Evolutionary conservation across 2,113 vertebrate species (phyloP).

Genomic region (Thomomys bottae): DNA sequence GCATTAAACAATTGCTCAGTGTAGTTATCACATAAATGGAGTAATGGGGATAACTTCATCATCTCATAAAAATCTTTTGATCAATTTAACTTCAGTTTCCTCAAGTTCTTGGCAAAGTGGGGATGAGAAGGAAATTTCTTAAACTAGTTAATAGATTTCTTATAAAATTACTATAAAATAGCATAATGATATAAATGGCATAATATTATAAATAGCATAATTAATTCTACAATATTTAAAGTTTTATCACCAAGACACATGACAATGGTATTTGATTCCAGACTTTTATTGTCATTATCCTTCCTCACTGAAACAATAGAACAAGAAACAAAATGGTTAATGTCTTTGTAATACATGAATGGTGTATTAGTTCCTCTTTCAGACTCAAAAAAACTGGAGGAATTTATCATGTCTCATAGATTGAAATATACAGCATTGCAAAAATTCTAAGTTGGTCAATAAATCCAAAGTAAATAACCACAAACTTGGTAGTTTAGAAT

Average conservation of each 20-base stretch:
- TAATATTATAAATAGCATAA: no score
- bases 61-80: background rate
- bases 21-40: background rate
- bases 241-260: background rate
- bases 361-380: background rate
- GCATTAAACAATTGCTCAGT: background rate
- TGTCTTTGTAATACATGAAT: no score
- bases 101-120: slow-evolving; percentile 23
- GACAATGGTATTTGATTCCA: background rate
- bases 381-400: background rate
- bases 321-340: background rate
- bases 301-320: background rate
- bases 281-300: background rate
- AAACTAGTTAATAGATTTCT: background rate
- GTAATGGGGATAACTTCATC: background rate
- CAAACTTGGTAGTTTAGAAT: background rate
- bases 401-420: background rate
- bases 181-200: no score
- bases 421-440: background rate
- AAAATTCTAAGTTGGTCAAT: background rate
- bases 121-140: background rate
- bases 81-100: background rate
- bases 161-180: slow-evolving; percentile 6
- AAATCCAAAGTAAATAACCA: slow-evolving; percentile 10
- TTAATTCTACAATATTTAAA: background rate